Percentiles rank a stretch among this genome's conserved stretches.
These are phyloP conservation scores for Regulus satrapa DNA, from an alignment of 2,113 vertebrate species.

Conservation along the genomic window DNA sequence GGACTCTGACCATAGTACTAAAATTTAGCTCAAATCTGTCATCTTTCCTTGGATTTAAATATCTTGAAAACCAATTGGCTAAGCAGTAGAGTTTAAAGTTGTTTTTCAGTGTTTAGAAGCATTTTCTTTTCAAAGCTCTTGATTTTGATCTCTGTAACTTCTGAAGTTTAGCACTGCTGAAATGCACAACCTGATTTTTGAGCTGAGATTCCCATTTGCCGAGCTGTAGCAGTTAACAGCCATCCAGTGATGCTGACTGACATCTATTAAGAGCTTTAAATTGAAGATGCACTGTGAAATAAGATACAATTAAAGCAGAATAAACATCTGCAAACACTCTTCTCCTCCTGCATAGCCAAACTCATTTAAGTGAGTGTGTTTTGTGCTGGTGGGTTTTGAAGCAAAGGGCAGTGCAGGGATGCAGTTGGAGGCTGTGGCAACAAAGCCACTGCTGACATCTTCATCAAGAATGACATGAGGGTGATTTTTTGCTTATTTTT, in stretches of 20 bases:
- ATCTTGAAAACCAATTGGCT: not conserved
- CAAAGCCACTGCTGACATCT: not conserved
- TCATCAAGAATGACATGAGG: rapidly evolving
- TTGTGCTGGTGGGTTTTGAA: not conserved
- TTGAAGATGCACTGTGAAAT: not conserved
- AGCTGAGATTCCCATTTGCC: not conserved
- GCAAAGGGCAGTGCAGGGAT: not conserved
- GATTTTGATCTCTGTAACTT: not conserved
- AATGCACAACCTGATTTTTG: not conserved
- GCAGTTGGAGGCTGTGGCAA: not conserved
- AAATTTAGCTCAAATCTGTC: not conserved
- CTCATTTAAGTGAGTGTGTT: not conserved
- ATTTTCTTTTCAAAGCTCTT: not conserved
- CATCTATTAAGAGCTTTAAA: not conserved
- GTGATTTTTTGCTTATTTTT: not conserved
- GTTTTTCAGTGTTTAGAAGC: not conserved
- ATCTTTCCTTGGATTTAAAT: not conserved
- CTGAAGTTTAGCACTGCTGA: not conserved
- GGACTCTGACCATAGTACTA: not conserved
- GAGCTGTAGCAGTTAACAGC: not conserved
- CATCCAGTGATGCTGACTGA: not conserved
- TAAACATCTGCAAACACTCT: not conserved
- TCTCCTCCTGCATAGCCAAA: not conserved
- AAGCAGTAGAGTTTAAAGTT: not conserved
- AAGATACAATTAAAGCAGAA: not conserved